phyloP scores from a whole-genome alignment of 2,888 invertebrate species.

The Arge pagana region DNA sequence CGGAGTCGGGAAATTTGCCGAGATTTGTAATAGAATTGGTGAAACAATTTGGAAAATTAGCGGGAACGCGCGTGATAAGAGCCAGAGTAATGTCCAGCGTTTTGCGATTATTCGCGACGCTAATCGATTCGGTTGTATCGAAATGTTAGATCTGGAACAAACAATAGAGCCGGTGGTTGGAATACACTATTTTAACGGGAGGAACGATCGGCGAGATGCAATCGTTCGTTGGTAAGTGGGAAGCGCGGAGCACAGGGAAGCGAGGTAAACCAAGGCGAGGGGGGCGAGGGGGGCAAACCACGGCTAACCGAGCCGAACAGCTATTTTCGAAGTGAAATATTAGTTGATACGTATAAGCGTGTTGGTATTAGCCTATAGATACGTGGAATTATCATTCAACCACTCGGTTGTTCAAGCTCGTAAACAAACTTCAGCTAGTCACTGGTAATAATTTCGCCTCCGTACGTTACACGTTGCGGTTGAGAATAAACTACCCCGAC shows the following conservation, averaged over 20 bases:
- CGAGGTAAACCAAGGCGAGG: constrained; percentile 20
- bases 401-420: constrained; percentile 30
- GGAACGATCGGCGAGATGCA: constrained; percentile 31
- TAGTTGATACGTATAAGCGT: constrained; percentile 31
- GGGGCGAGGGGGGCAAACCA: constrained; percentile 18
- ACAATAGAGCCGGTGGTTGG: neutral
- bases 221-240: constrained; percentile 36
- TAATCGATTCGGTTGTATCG: neutral
- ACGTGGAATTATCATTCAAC: constrained; percentile 43
- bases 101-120: no score
- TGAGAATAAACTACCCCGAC: constrained; percentile 17
- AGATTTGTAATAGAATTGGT: no score
- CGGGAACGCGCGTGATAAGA: no score
- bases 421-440: constrained; percentile 25
- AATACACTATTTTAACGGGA: no score
- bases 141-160: constrained; percentile 4
- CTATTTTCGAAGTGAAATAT: constrained; percentile 36
- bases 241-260: constrained; percentile 26
- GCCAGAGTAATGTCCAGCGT: no score
- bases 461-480: no score
- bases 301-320: neutral
- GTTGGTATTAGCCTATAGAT: constrained; percentile 37
- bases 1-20: no score
- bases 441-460: constrained; percentile 23
- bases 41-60: no score